Evolutionary conservation across 2,113 vertebrate species (phyloP).

Genomic region (Bubo blakistoni): DNA sequence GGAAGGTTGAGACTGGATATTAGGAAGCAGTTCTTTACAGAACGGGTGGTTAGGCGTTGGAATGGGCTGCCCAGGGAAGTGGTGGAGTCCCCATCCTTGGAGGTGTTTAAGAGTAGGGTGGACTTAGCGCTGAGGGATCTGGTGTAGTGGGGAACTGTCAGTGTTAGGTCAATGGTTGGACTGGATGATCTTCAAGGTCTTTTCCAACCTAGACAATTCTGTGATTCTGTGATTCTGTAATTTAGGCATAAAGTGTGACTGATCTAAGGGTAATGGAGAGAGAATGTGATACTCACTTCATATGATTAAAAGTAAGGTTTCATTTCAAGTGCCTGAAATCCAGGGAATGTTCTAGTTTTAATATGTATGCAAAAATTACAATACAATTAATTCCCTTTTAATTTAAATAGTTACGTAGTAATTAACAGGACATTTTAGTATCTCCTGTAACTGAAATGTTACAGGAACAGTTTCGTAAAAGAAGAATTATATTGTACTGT

Average conservation of each 20-base stretch:
- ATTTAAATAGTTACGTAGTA: background rate
- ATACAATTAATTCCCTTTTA: background rate
- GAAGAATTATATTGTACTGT: background rate
- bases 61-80: too few relatives aligned
- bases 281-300: background rate
- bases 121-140: too few relatives aligned
- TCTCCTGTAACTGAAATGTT: background rate
- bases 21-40: too few relatives aligned
- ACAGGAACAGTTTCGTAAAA: background rate
- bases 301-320: background rate
- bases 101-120: too few relatives aligned
- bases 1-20: too few relatives aligned
- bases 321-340: background rate
- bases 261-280: background rate
- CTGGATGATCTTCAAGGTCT: too few relatives aligned
- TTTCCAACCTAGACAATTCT: too few relatives aligned
- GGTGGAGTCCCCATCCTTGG: too few relatives aligned
- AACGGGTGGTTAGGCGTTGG: too few relatives aligned
- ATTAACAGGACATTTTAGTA: background rate
- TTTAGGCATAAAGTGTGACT: background rate
- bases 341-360: background rate
- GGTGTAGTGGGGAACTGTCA: too few relatives aligned
- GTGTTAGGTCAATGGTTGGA: too few relatives aligned
- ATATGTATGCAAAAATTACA: background rate
- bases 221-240: too few relatives aligned